These are phyloP conservation scores for Burhinus oedicnemus DNA, from an alignment of 2,113 vertebrate genomes.

Conservation along the genomic window DNA sequence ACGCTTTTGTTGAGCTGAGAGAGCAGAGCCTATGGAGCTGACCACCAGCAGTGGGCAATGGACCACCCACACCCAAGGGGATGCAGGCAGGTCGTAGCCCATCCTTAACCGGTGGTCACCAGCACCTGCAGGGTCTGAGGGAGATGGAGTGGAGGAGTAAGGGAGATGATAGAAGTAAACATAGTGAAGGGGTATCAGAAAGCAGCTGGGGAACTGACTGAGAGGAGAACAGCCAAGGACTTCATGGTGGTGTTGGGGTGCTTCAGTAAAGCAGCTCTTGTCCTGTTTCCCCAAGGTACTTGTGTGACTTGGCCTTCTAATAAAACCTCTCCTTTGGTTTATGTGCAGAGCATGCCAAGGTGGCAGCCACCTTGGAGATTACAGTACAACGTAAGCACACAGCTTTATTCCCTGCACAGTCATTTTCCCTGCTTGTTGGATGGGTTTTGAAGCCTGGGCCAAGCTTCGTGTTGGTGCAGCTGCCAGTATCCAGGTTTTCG, in stretches of 20 bases:
- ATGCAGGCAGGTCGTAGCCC: not conserved
- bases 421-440: not conserved
- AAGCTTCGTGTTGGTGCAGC: not conserved
- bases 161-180: not conserved
- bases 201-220: not conserved
- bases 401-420: not conserved
- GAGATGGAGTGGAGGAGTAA: not conserved
- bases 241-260: not conserved
- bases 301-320: not conserved
- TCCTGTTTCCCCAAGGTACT: not conserved
- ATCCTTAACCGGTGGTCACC: not conserved
- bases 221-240: not conserved
- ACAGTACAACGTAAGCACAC: fast-evolving
- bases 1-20: not conserved
- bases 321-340: not conserved
- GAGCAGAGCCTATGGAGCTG: not conserved
- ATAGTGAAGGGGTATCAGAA: not conserved
- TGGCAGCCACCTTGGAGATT: not conserved
- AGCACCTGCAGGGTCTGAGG: not conserved
- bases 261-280: not conserved
- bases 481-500: not conserved
- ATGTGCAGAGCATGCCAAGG: fast-evolving
- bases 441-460: not conserved
- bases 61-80: fast-evolving
- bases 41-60: not conserved